Evolutionary conservation across 2,888 invertebrate species (phyloP).

Genomic region (Perdita meconis): DNA sequence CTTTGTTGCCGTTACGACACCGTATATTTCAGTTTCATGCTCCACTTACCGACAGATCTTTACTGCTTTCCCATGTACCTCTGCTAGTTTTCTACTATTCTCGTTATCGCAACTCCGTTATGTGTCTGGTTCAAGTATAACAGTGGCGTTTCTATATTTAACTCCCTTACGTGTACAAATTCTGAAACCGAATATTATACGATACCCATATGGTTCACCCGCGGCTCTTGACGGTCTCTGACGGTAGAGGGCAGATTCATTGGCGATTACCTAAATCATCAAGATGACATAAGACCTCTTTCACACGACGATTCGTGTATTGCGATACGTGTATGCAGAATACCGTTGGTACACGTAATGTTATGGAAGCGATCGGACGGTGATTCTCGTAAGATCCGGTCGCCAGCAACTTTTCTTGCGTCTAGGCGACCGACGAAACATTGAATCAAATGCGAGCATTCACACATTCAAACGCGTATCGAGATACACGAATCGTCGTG

Average conservation of each 20-base stretch:
- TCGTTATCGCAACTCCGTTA: conserved; percentile 13
- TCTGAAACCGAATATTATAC: background rate
- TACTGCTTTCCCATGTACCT: conserved; percentile 64
- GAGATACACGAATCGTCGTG: no score
- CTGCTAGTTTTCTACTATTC: conserved; percentile 27
- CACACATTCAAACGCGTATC: no score
- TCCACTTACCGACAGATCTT: conserved; percentile 76
- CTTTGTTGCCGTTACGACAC: conserved; percentile 72
- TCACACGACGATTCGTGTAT: no score
- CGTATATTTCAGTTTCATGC: conserved; percentile 77
- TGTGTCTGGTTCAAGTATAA: conserved; percentile 22
- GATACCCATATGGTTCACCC: background rate
- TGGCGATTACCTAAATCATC: conserved; percentile 23
- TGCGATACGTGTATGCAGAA: no score
- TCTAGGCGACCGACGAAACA: no score
- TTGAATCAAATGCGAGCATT: no score
- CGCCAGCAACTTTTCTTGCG: no score
- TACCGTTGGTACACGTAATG: no score
- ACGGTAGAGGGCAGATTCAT: background rate
- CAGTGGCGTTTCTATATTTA: conserved; percentile 15
- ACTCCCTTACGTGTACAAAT: conserved; percentile 16
- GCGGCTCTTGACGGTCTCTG: background rate
- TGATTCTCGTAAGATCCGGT: no score
- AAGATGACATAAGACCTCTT: conserved; percentile 23
- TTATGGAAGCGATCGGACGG: no score